These are phyloP conservation scores for Drosophila watanabei DNA, from an alignment of 1,140 invertebrate species.

Conservation along the genomic window DNA sequence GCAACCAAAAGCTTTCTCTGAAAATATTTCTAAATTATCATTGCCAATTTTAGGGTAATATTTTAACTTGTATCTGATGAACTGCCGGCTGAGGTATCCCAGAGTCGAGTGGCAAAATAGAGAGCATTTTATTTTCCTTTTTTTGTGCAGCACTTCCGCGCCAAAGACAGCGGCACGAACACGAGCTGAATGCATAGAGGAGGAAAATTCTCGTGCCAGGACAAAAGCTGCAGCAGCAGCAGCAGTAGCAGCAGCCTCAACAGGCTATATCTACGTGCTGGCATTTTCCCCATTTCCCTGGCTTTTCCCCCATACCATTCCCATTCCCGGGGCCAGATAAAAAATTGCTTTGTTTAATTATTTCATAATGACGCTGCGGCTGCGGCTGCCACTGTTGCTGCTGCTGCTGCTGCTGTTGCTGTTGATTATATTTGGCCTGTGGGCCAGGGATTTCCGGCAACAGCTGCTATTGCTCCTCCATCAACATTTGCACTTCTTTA, in stretches of 20 bases:
- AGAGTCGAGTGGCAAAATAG: constrained; percentile 16
- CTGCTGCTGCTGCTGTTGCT: constrained; percentile 32
- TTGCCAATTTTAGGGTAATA: not conserved
- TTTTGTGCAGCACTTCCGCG: constrained; percentile 69
- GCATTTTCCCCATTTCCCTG: constrained; percentile 5
- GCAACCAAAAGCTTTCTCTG: fast-evolving
- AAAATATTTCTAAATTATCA: not conserved
- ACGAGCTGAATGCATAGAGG: constrained; percentile 72
- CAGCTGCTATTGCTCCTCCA: constrained; percentile 52
- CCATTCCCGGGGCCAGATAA: constrained; percentile 55
- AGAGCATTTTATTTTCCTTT: constrained; percentile 38
- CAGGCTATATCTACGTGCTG: constrained; percentile 59
- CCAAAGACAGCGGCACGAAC: constrained; percentile 54
- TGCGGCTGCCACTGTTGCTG: constrained; percentile 42
- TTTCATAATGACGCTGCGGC: constrained; percentile 81
- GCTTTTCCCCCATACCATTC: not conserved
- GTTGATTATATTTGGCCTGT: constrained; percentile 80
- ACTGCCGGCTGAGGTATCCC: not conserved
- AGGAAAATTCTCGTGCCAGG: constrained; percentile 39
- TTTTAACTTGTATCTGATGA: not conserved
- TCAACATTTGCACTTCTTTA: constrained; percentile 63
- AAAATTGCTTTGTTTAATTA: constrained; percentile 83
- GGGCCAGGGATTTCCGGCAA: constrained; percentile 76
- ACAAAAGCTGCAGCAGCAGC: constrained; percentile 55
- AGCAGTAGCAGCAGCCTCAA: constrained; percentile 58